A percentile compares a stretch with the other conserved stretches of the same genome.
Conservation (phyloP, 2,888 invertebrate species). For the Omphaloscelis lunosa region DNA sequence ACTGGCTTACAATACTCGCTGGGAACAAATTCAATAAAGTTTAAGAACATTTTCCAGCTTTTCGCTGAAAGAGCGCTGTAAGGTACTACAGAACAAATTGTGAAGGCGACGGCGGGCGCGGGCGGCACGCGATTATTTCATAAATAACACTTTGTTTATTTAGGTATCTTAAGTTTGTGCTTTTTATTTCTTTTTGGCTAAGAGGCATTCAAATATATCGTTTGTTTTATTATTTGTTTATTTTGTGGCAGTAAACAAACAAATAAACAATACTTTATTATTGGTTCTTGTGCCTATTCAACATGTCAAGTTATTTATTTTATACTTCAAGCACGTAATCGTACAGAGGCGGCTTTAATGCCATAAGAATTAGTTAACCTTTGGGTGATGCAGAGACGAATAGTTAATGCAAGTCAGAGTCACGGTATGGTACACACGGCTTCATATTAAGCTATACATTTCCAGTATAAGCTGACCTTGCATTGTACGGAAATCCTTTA, state of each 20-base stretch:
- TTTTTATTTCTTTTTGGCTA: constrained; percentile 24
- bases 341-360: background rate
- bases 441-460: too few species aligned
- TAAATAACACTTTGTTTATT: constrained; percentile 38
- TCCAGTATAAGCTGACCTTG: too few species aligned
- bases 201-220: constrained; percentile 17
- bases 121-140: constrained; percentile 41
- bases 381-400: too few species aligned
- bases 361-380: too few species aligned
- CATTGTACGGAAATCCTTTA: too few species aligned
- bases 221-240: background rate
- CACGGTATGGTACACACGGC: too few species aligned
- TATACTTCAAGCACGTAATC: too few species aligned
- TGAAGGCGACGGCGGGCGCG: constrained; percentile 7
- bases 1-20: constrained; percentile 2
- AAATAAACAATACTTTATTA: background rate
- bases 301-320: background rate
- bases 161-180: background rate
- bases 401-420: too few species aligned
- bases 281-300: background rate
- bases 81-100: constrained; percentile 29
- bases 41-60: constrained; percentile 32
- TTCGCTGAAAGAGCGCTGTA: constrained; percentile 8
- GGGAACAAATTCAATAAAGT: constrained; percentile 55
- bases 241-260: background rate